Evolutionary conservation across 2,797 vertebrate species (phyloP), one percentile per base, ranked within the genome.

Genomic region (Pelochelys cantorii): DNA sequence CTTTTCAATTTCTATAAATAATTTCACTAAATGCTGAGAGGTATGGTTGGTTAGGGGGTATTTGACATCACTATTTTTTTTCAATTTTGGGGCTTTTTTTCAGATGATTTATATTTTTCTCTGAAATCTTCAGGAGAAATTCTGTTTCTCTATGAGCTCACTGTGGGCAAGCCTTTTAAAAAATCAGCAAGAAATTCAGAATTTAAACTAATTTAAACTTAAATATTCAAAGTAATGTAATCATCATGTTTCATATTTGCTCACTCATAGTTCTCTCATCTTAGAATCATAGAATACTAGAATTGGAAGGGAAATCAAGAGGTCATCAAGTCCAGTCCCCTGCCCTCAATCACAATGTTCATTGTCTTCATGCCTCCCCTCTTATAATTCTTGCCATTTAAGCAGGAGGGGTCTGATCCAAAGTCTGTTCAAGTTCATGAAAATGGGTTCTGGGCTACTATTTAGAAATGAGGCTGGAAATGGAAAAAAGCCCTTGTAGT

Each of bases 391-490:
- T 53, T 57, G 75, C 65, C 8, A 74, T 5, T 8, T 84, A 74
- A 84, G 20, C 68, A 93, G 29, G 80, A 42, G 89, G 92, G 37
- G 20, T 54, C 85, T 81, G n/a, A 74, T 86, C 53, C 68, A 85
- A 74, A 85, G 22, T 8, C 89, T 85, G 83, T 87, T 82, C 78
- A 84, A 20, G 81, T 85, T 55, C 83, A 23, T 82, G 65, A 89
- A 93, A 92, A 79, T 86, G 0, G n/a, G 42, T 84, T 71, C 34
- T 86, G 23, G 84, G 7, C 42, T 90, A 10, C 11, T 88, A 20
- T 92, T 93, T 86, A 81, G 86, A 89, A 94, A 74, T 62, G 3
- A 85, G 4, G 5, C 75, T 14, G 48, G 56, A 88, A 91, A 84
- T 10, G 17, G 4, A 85, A 90, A 68, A n/a, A 79, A 92, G 5